A percentile compares a stretch with the other conserved stretches of the same genome.
phyloP scores from a whole-genome alignment of 1,140 invertebrate species.

The Neuroterus valhalla region DNA sequence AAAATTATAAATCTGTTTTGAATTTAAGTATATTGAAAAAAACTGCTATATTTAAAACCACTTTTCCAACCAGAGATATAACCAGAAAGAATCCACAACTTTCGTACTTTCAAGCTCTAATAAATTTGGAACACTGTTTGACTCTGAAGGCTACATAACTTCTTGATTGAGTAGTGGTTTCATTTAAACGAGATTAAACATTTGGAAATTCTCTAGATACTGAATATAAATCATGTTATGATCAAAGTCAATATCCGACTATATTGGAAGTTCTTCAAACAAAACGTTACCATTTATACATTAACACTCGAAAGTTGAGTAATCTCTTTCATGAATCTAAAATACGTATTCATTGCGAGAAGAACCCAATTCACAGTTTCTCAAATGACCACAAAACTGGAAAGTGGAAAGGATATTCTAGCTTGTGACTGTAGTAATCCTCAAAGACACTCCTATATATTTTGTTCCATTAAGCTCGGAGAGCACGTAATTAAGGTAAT shows the following conservation, averaged over 20 bases:
- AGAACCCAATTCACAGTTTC: neutral
- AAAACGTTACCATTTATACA: neutral
- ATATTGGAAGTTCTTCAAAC: neutral
- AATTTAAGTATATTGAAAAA: no score
- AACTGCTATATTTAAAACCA: no score
- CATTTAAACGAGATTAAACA: slow-evolving; percentile 17
- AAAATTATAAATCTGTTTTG: no score
- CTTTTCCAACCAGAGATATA: no score
- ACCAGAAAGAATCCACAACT: neutral
- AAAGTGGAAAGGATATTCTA: neutral
- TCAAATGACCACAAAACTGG: neutral
- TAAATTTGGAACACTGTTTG: neutral
- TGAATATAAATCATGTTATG: neutral
- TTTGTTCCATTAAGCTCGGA: neutral
- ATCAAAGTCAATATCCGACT: neutral
- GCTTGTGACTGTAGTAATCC: neutral
- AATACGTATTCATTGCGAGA: neutral
- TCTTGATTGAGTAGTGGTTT: slow-evolving; percentile 16
- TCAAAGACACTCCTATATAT: neutral
- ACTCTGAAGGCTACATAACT: neutral
- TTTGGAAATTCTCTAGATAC: neutral
- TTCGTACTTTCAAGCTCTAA: slow-evolving; percentile 10
- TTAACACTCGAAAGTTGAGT: neutral
- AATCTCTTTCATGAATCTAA: neutral
- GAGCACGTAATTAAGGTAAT: slow-evolving; percentile 54